These are phyloP conservation scores for Zaprionus davidi DNA, from an alignment of 1,140 invertebrate species.

Conservation along the genomic window DNA sequence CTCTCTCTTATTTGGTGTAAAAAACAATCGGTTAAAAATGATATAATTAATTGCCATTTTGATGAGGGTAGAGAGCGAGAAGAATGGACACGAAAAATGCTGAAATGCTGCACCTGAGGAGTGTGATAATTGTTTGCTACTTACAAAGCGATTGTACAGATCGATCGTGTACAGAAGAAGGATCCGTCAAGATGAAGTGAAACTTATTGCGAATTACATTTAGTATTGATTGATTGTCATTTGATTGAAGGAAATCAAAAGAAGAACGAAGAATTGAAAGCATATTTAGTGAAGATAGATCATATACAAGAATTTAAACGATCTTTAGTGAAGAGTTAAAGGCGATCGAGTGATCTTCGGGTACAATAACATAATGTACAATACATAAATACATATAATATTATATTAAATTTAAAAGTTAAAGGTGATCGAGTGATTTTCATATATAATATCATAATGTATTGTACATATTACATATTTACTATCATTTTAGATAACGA, in stretches of 20 bases:
- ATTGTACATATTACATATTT: too few species aligned
- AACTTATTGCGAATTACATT: neutral
- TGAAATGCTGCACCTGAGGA: slow-evolving; percentile 67
- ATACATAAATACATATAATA: too few species aligned
- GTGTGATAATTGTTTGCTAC: slow-evolving; percentile 45
- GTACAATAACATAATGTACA: too few species aligned
- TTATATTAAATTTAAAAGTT: too few species aligned
- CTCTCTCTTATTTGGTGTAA: slow-evolving; percentile 20
- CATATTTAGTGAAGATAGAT: neutral
- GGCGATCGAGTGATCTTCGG: neutral
- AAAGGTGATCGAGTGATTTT: too few species aligned
- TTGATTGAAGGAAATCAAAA: slow-evolving; percentile 4
- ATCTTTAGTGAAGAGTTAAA: neutral
- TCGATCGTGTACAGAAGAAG: neutral
- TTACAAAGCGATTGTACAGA: neutral
- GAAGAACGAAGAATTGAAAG: neutral
- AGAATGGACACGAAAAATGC: slow-evolving; percentile 55
- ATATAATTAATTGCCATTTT: slow-evolving; percentile 74
- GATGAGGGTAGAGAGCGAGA: slow-evolving; percentile 58
- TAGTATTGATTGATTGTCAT: neutral
- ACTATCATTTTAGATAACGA: too few species aligned
- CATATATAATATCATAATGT: too few species aligned
- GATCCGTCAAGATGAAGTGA: neutral
- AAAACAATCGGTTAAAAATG: slow-evolving; percentile 44
- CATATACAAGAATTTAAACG: neutral